These are phyloP conservation scores for Drosophila demipolita DNA, from an alignment of 2,888 invertebrate species.

Conservation along the genomic window DNA sequence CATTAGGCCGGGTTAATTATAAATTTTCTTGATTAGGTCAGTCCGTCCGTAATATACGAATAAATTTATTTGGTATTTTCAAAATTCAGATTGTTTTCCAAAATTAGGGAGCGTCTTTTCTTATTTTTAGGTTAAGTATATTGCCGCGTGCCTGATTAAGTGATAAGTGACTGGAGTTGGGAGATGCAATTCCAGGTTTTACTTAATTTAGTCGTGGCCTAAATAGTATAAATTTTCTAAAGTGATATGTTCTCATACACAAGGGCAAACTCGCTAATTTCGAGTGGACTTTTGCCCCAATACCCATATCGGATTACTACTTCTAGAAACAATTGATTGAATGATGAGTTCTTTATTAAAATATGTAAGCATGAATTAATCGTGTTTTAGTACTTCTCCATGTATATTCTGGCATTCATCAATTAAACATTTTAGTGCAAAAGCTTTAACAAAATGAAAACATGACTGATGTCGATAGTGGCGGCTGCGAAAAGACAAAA, in stretches of 20 bases:
- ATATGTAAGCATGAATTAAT: not conserved
- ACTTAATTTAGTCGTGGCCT: not conserved
- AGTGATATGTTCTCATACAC: not conserved
- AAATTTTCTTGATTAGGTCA: not conserved
- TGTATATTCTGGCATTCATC: not conserved
- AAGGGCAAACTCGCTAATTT: not conserved
- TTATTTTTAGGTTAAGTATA: not conserved
- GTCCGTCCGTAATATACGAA: not conserved
- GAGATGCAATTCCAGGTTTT: not conserved
- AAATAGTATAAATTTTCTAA: not conserved
- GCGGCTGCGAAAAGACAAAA: slow-evolving; percentile 30
- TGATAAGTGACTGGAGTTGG: not conserved
- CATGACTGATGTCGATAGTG: slow-evolving; percentile 7
- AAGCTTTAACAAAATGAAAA: slow-evolving; percentile 12
- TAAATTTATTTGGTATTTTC: not conserved
- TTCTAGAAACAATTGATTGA: not conserved
- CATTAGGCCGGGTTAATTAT: not conserved
- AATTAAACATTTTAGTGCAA: not conserved
- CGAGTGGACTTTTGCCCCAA: not conserved
- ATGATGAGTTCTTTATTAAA: not conserved
- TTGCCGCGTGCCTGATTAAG: not conserved
- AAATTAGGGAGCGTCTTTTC: not conserved
- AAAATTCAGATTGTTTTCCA: not conserved
- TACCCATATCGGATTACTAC: not conserved
- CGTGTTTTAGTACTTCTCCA: not conserved